These are phyloP conservation scores for Hoplostethus mediterraneus DNA, from an alignment of 2,797 vertebrate genomes.

Conservation along the genomic window DNA sequence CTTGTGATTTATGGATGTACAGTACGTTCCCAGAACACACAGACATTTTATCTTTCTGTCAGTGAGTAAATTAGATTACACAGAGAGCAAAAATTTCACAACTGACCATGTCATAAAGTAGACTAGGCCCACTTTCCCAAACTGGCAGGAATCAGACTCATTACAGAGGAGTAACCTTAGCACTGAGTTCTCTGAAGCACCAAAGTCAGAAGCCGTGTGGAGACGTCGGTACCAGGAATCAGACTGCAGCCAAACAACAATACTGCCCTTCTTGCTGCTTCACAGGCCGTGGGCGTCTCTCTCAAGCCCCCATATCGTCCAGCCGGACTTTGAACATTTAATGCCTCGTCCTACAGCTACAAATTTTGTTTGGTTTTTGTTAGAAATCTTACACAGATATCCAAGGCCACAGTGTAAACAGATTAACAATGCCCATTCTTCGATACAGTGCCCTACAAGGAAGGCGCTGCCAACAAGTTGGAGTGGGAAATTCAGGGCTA, in stretches of 20 bases:
- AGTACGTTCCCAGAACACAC: background rate
- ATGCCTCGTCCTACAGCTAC: constrained; percentile 48
- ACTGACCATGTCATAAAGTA: background rate
- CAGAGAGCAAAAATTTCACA: background rate
- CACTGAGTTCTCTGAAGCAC: constrained; percentile 50
- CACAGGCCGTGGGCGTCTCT: constrained; percentile 64
- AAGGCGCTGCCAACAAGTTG: constrained; percentile 26
- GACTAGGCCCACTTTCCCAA: constrained; percentile 2
- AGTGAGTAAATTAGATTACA: constrained; percentile 4
- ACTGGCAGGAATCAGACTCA: constrained; percentile 17
- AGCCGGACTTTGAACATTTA: constrained; percentile 71
- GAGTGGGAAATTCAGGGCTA: background rate
- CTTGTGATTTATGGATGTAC: constrained; percentile 58
- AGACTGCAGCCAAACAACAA: constrained; percentile 69
- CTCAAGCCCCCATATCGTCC: constrained; percentile 63
- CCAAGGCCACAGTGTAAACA: constrained; percentile 34
- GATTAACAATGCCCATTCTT: constrained; percentile 72
- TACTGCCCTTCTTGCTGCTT: constrained; percentile 73
- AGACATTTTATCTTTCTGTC: background rate
- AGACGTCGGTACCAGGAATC: constrained; percentile 81
- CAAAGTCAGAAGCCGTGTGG: constrained; percentile 56
- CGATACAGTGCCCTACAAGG: constrained; percentile 21
- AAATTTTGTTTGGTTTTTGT: constrained; percentile 51
- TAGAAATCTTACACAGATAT: constrained; percentile 52
- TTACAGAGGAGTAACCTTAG: constrained; percentile 44